Conservation (phyloP, 2,113 vertebrate genomes). For the Elachura formosa region DNA sequence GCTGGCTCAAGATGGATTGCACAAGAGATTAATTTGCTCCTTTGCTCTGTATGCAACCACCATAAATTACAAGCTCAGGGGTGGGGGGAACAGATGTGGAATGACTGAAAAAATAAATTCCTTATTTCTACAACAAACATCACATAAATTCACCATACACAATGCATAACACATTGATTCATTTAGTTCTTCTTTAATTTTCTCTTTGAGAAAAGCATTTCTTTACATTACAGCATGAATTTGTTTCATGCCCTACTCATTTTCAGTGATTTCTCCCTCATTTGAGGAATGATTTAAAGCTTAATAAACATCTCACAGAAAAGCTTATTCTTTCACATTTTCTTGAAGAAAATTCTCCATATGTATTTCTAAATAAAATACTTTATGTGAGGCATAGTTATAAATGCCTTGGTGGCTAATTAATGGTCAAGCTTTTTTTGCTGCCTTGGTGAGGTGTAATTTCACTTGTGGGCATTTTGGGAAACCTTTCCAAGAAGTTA, state of each 20-base stretch:
- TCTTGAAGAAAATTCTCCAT: slow-evolving; percentile 17
- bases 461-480: background rate
- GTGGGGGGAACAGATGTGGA: slow-evolving; percentile 41
- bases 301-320: background rate
- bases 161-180: slow-evolving; percentile 74
- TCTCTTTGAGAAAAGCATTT: slow-evolving; percentile 74
- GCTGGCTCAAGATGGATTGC: background rate
- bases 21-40: background rate
- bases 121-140: slow-evolving; percentile 67
- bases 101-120: slow-evolving; percentile 60
- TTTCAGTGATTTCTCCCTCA: slow-evolving; percentile 67
- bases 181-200: slow-evolving; percentile 76
- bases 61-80: slow-evolving; percentile 5
- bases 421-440: background rate
- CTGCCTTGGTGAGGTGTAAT: background rate
- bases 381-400: background rate
- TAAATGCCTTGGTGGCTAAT: background rate
- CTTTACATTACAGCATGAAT: slow-evolving; percentile 77
- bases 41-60: background rate
- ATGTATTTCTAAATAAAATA: background rate
- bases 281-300: slow-evolving; percentile 42
- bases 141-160: slow-evolving; percentile 73
- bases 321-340: background rate
- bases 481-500: background rate
- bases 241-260: slow-evolving; percentile 77